Evolutionary conservation across 1,140 invertebrate genomes (phyloP).

Genomic region (Aphelenchoides avenae): DNA sequence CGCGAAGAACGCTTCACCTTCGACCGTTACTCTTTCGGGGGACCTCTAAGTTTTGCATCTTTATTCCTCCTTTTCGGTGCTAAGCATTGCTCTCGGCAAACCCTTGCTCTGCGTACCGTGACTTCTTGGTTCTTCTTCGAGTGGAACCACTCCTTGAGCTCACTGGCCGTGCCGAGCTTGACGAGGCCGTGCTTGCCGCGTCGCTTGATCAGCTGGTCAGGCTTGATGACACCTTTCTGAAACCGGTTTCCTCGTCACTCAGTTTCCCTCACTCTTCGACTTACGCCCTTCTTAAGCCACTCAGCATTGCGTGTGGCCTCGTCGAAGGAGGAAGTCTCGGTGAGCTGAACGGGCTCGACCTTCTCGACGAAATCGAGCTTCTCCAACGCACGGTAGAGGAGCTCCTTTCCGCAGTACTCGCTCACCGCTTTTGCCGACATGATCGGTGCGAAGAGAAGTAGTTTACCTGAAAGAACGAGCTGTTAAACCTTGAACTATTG

Average conservation of each 20-base stretch:
- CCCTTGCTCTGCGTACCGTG: too few species aligned
- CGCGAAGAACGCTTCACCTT: too few species aligned
- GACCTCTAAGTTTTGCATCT: too few species aligned
- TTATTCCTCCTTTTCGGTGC: too few species aligned
- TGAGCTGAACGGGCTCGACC: slow-evolving; percentile 77
- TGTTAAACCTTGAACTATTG: too few species aligned
- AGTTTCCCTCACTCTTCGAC: slow-evolving; percentile 13
- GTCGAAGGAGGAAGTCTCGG: slow-evolving; percentile 74
- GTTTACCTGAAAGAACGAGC: neutral
- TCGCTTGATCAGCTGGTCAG: slow-evolving; percentile 96
- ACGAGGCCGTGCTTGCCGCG: slow-evolving; percentile 94
- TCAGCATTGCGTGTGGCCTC: slow-evolving; percentile 72
- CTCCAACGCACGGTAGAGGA: slow-evolving; percentile 79
- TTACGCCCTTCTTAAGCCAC: slow-evolving; percentile 72
- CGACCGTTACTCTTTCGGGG: too few species aligned
- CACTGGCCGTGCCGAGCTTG: slow-evolving; percentile 79
- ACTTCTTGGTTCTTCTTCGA: slow-evolving; percentile 81
- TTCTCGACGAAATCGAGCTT: slow-evolving; percentile 67
- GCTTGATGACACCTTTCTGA: slow-evolving; percentile 88
- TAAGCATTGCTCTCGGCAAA: too few species aligned
- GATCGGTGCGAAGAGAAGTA: neutral
- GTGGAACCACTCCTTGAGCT: slow-evolving; percentile 79
- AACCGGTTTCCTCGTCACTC: slow-evolving; percentile 23
- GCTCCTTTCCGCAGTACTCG: slow-evolving; percentile 88
- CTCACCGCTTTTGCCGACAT: slow-evolving; percentile 98